Base-by-base conservation (phyloP, 2,888 invertebrate species). In the Sinhomidia bicolor region DNA sequence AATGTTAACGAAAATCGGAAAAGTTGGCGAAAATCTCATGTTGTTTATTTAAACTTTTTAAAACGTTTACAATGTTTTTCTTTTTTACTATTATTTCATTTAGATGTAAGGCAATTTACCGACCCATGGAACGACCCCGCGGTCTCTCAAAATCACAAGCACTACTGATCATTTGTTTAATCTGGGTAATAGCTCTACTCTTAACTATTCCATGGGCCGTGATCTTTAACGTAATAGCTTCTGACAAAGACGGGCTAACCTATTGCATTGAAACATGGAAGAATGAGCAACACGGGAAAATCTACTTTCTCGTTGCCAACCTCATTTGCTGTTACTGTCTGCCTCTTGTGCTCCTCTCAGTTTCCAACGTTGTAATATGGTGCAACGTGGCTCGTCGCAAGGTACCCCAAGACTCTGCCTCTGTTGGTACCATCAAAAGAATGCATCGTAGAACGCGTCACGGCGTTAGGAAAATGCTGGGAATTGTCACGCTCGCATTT, bases 31-130 rank as follows among this genome's bases (percentile, higher is more conserved):
- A n/a, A n/a, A n/a, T n/a, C n/a, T n/a, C n/a, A n/a, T n/a, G n/a
- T 57, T 57, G 3, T 57, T 9, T 6, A n/a, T 57, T 20, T 20
- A n/a, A n/a, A n/a, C n/a, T n/a, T n/a, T n/a, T n/a, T n/a, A n/a
- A n/a, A n/a, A n/a, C n/a, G n/a, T n/a, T n/a, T n/a, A n/a, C n/a
- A n/a, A n/a, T n/a, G n/a, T n/a, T n/a, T n/a, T n/a, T n/a, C n/a
- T 14, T 12, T 57, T 20, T 5, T 57, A 7, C 6, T 20, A 20
- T 12, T 20, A 57, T 7, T 20, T 57, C 14, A 14, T 17, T 6
- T 12, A 98, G 98, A 94, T 98, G 98, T 93, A 95, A 98, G 92
- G 98, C 98, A 76, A 98, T 98, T 92, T 98, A 98, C 96, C 98
- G 97, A 96, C 98, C 98, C 0, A 94, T 98, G 93, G 97, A 97